Base-by-base conservation (phyloP, 2,888 invertebrate species). In the Eilema sororculum region DNA sequence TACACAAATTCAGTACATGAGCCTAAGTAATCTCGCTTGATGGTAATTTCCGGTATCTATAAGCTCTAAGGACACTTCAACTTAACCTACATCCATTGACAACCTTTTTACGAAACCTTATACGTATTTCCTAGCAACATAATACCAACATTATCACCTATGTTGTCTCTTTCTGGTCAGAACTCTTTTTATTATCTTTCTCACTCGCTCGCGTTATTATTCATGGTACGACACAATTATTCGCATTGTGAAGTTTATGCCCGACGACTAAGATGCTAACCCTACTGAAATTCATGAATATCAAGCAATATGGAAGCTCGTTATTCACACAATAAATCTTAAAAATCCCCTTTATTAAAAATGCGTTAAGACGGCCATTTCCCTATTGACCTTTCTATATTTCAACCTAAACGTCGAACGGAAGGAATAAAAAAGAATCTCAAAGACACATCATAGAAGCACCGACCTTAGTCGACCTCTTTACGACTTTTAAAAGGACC, bases 401-500 rank as follows among this genome's bases (percentile, higher is more conserved):
- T 68, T 57, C 67, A 78, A 76, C 71, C 71, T 71, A 75, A 81
- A 84, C 83, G 77, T 80, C 83, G 82, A 86, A 86, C 83, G 87
- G 71, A 79, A 74, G 69, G 77, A 82, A 81, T 82, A 86, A 85
- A 76, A 75, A 87, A 83, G 86, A 84, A 86, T 80, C 87, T 86
- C 83, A 85, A 85, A 87, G 84, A 79, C 79, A 80, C 84, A 85
- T 88, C 82, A 86, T 83, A 86, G 84, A 81, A 78, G 83, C 80
- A 78, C 81, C 82, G 83, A 88, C 88, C 89, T 89, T 87, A 84
- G 86, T 86, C 89, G 90, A 90, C 90, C 91, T 90, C 89, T 90
- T 90, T 88, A 91, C 88, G 89, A 90, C 84, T 89, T 92, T 91
- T 89, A 86, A 87, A 87, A 89, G 88, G 87, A 86, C 87, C 87